Percentiles rank a stretch among this genome's conserved stretches.
Conservation (phyloP, 2,113 vertebrate species). For the Eclectus roratus region DNA sequence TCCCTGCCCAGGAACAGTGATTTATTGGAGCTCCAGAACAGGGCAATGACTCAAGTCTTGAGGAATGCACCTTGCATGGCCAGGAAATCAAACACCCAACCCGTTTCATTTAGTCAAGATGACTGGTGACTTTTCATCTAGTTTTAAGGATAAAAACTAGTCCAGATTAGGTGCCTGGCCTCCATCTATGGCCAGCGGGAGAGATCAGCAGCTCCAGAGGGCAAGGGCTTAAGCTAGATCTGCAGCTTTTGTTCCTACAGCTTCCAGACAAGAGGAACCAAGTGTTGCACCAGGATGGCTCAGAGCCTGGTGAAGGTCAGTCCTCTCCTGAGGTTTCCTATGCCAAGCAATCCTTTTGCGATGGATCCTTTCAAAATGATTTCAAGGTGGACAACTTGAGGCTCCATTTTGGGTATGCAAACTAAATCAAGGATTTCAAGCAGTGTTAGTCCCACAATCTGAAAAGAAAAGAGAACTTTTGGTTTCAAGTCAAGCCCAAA, state of each 20-base stretch:
- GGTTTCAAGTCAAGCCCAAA: not conserved
- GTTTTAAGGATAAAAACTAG: not conserved
- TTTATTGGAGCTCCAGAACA: not conserved
- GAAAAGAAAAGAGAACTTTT: not conserved
- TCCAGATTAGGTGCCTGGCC: not conserved
- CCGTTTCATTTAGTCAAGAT: not conserved
- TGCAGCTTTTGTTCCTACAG: not conserved
- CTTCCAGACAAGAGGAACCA: not conserved
- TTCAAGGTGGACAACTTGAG: not conserved
- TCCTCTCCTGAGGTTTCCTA: not conserved
- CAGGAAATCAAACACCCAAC: not conserved
- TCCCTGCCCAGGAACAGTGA: not conserved
- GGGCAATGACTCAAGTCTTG: not conserved
- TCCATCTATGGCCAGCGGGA: not conserved
- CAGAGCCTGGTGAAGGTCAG: not conserved
- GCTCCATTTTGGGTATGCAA: not conserved
- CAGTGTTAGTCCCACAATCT: not conserved
- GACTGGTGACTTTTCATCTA: not conserved
- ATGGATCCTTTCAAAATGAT: not conserved
- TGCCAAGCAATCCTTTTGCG: not conserved
- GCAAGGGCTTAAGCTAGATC: not conserved
- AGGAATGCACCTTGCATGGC: not conserved
- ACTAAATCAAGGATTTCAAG: not conserved
- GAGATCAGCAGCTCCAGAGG: not conserved
- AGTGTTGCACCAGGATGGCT: accelerated